These are phyloP conservation scores for Eciton burchellii DNA, from an alignment of 1,140 invertebrate species.

Conservation along the genomic window DNA sequence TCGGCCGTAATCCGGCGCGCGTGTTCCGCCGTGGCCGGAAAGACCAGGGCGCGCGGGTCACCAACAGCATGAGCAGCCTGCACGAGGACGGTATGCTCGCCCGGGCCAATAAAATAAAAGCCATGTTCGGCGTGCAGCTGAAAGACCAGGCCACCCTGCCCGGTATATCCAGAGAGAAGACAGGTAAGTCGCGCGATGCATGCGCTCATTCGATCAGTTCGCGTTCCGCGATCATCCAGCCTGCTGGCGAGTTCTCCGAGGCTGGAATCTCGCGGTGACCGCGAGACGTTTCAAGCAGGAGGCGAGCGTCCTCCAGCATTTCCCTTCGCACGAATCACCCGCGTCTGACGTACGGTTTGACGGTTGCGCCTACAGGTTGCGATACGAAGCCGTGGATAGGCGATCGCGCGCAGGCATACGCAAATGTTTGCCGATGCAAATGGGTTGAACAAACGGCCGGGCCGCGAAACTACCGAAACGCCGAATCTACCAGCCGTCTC, in stretches of 20 bases:
- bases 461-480: conserved; percentile 8
- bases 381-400: neutral
- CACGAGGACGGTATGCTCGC: conserved; percentile 83
- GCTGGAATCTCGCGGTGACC: neutral
- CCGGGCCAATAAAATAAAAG: conserved; percentile 82
- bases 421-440: conserved; percentile 48
- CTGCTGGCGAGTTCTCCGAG: too few species aligned
- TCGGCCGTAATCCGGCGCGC: conserved; percentile 57
- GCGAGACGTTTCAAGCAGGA: neutral
- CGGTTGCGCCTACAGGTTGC: neutral
- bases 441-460: conserved; percentile 9
- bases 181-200: conserved; percentile 78
- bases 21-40: conserved; percentile 59
- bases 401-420: neutral
- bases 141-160: conserved; percentile 81
- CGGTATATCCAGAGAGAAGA: conserved; percentile 83
- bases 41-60: conserved; percentile 51
- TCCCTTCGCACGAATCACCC: neutral
- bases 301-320: too few species aligned
- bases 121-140: conserved; percentile 82
- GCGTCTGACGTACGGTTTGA: neutral
- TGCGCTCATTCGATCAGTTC: too few species aligned
- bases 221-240: too few species aligned
- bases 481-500: neutral
- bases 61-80: conserved; percentile 53